Evolutionary conservation across 2,113 vertebrate species (phyloP), one percentile per base, ranked within the genome.

Genomic region (Taxidea taxus): DNA sequence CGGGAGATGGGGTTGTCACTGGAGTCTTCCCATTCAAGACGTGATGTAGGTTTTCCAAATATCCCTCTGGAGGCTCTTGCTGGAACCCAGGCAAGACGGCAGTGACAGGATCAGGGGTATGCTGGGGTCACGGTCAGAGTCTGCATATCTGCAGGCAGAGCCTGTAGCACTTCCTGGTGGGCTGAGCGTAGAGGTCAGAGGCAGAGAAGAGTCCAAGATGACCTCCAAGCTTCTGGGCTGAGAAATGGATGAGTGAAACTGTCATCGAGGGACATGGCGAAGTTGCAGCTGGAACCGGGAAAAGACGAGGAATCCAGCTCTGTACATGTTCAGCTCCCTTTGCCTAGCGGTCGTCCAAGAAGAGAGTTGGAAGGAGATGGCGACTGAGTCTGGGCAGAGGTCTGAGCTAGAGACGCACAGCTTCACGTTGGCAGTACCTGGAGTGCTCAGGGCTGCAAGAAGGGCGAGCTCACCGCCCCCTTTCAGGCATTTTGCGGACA

Each of bases 341-440:
- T 2, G 0, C 58, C 78, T 84, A 27, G 27, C 16, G 3, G 9
- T 44, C 70, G 18, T 29, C 23, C 39, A 82, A 90, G 82, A 14
- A 37, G 31, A 78, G 11, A 42, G 1, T 47, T 3, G 25, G 51
- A 39, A 0, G 0, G 21, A 84, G 37, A 29, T 4, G 14, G 21
- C 8, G 70, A 29, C 25, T 49, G 60, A 56, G 42, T 47, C 27
- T 1, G 0, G 74, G 27, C 27, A 47, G 74, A 18, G 13, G 16
- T 66, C 66, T 23, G 51, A 34, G 37, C 68, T 7, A 18, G 10
- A 72, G 60, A 39, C 2, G 8, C 9, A 44, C 62, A 47, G 25
- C 81, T 37, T 44, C 10, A 14, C 0, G 12, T 54, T 4, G n/a
- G 29, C n/a, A 47, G 27, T 4, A 9, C 1, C 10, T 4, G 15